These are phyloP conservation scores for Drosophila yakuba DNA, from an alignment of 1,140 invertebrate genomes.

Conservation along the genomic window DNA sequence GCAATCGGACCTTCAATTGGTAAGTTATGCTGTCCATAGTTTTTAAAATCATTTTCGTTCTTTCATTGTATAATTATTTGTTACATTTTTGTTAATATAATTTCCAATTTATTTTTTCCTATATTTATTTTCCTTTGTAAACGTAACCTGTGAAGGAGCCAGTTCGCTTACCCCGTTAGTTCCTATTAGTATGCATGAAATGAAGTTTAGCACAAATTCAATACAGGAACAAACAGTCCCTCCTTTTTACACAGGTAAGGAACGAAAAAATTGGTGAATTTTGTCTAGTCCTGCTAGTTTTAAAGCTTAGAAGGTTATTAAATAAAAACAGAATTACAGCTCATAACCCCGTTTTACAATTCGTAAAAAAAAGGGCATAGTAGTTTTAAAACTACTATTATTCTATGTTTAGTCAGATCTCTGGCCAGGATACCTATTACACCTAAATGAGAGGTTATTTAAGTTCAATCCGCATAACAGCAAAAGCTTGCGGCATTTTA, in stretches of 20 bases:
- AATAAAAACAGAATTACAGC: no score
- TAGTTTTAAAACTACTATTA: no score
- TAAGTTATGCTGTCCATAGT: slow-evolving; percentile 82
- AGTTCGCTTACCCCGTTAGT: slow-evolving; percentile 90
- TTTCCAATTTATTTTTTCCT: slow-evolving; percentile 20
- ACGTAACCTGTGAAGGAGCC: slow-evolving; percentile 84
- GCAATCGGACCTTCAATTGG: slow-evolving; percentile 89
- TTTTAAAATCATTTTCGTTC: slow-evolving; percentile 16
- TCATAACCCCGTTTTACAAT: no score
- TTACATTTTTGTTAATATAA: slow-evolving; percentile 7
- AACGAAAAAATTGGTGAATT: not conserved
- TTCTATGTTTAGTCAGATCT: no score
- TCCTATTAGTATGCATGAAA: slow-evolving; percentile 92
- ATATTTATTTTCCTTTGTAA: slow-evolving; percentile 27
- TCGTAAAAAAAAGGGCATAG: no score
- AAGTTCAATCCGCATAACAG: no score
- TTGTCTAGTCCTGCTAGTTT: no score
- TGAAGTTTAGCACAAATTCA: slow-evolving; percentile 87
- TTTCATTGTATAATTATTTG: slow-evolving; percentile 5
- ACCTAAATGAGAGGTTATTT: no score
- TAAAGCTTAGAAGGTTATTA: no score
- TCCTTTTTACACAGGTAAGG: slow-evolving; percentile 88
- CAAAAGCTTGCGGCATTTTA: no score
- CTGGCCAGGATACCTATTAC: no score
- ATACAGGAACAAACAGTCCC: slow-evolving; percentile 88